phyloP scores from a whole-genome alignment of 1,140 invertebrate species.

The Zaprionus tsacasi region DNA sequence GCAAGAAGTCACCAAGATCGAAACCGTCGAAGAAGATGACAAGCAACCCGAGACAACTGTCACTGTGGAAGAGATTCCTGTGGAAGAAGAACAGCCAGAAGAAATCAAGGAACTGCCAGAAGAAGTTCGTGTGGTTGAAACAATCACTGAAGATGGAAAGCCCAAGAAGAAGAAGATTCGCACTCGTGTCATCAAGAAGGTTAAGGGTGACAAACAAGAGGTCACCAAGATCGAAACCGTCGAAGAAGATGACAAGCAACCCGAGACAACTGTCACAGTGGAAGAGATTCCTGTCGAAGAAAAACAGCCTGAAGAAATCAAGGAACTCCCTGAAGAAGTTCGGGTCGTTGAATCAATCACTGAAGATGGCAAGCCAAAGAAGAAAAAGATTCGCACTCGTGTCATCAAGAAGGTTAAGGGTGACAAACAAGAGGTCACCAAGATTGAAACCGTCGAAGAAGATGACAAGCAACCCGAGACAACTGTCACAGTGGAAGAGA shows the following conservation, averaged over 20 bases:
- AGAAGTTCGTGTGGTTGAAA: slow-evolving; percentile 30
- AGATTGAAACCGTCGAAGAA: slow-evolving; percentile 83
- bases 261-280: slow-evolving; percentile 68
- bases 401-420: slow-evolving; percentile 72
- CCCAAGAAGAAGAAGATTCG: slow-evolving; percentile 46
- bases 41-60: slow-evolving; percentile 75
- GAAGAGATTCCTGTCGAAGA: slow-evolving; percentile 47
- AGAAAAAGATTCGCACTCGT: slow-evolving; percentile 57
- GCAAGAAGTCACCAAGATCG: slow-evolving; percentile 79
- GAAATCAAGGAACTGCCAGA: slow-evolving; percentile 34
- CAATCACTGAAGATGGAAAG: slow-evolving; percentile 18
- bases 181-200: slow-evolving; percentile 69
- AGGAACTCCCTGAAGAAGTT: slow-evolving; percentile 39
- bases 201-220: slow-evolving; percentile 73
- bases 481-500: slow-evolving; percentile 62
- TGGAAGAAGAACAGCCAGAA: slow-evolving; percentile 32
- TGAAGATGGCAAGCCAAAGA: slow-evolving; percentile 25
- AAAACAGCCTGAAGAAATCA: slow-evolving; percentile 26
- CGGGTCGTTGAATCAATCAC: slow-evolving; percentile 18
- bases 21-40: slow-evolving; percentile 83
- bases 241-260: slow-evolving; percentile 81
- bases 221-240: slow-evolving; percentile 80
- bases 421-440: slow-evolving; percentile 74
- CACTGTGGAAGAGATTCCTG: slow-evolving; percentile 47
- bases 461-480: slow-evolving; percentile 76